Evolutionary conservation across 2,113 vertebrate species (phyloP).

Genomic region (Brachyhypopomus gauderio): DNA sequence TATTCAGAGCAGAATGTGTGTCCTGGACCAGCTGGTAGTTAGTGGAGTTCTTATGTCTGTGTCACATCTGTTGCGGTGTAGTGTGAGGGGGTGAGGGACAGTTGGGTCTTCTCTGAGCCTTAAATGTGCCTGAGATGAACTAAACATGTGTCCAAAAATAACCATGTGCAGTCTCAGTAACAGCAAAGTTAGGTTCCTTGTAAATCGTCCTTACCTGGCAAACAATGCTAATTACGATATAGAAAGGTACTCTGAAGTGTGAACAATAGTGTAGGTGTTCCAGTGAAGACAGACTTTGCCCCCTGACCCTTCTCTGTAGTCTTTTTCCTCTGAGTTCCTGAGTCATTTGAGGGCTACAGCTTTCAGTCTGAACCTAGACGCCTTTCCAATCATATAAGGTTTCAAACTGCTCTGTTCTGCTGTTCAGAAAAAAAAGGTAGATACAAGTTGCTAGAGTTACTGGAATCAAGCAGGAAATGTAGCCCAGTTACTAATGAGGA

Average conservation of each 20-base stretch:
- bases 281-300: no score
- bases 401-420: slow-evolving; percentile 38
- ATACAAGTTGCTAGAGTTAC: slow-evolving; percentile 41
- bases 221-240: no score
- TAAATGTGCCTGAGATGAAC: no score
- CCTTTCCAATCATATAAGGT: slow-evolving; percentile 46
- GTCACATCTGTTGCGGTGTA: not conserved
- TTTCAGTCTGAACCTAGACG: slow-evolving; percentile 26
- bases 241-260: not conserved
- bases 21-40: not conserved
- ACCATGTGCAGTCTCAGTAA: no score
- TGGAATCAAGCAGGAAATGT: slow-evolving; percentile 57
- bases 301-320: not conserved
- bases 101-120: not conserved
- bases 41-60: not conserved
- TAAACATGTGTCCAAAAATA: no score
- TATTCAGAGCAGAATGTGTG: not conserved
- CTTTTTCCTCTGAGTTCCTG: slow-evolving; percentile 16
- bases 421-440: slow-evolving; percentile 44
- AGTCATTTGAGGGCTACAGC: slow-evolving; percentile 24
- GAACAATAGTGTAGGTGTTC: not conserved
- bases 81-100: not conserved
- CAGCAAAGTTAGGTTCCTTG: no score
- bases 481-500: slow-evolving; percentile 55
- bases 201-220: no score